Percentiles rank a stretch among this genome's conserved stretches.
phyloP scores from a whole-genome alignment of 2,113 vertebrate species.

The Struthidea cinerea region DNA sequence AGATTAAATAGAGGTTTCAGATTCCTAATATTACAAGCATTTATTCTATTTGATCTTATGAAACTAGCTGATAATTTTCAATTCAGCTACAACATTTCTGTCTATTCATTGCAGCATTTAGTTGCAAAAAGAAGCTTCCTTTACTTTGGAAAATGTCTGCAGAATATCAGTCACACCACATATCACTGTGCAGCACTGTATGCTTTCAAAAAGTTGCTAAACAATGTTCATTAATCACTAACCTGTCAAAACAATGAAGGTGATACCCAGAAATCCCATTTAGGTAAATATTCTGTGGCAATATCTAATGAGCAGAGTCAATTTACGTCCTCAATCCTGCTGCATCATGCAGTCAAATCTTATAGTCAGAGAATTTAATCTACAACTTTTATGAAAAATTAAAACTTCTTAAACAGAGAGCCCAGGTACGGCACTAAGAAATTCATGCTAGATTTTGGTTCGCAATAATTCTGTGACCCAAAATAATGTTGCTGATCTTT shows the following conservation, averaged over 20 bases:
- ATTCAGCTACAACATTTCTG: not conserved
- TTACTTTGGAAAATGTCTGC: not conserved
- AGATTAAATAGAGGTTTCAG: not conserved
- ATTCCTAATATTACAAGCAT: not conserved
- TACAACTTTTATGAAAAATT: not conserved
- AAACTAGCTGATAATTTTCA: not conserved
- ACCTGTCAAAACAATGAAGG: not conserved
- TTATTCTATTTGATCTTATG: not conserved
- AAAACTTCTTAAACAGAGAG: not conserved
- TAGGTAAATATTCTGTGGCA: not conserved
- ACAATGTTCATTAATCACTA: not conserved
- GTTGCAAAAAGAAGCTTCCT: not conserved
- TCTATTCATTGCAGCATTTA: not conserved
- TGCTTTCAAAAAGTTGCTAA: not conserved
- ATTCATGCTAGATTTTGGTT: not conserved
- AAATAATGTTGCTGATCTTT: not conserved
- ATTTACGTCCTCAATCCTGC: not conserved
- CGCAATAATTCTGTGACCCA: not conserved
- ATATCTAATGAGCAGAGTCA: not conserved
- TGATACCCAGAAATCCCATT: not conserved
- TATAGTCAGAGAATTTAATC: not conserved
- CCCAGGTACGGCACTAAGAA: not conserved
- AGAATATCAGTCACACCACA: not conserved
- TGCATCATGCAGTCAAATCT: not conserved
- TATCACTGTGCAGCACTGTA: not conserved